A percentile compares a stretch with the other conserved stretches of the same genome.
Conservation (phyloP, 2,888 invertebrate species). For the Priocnemis perturbator region DNA sequence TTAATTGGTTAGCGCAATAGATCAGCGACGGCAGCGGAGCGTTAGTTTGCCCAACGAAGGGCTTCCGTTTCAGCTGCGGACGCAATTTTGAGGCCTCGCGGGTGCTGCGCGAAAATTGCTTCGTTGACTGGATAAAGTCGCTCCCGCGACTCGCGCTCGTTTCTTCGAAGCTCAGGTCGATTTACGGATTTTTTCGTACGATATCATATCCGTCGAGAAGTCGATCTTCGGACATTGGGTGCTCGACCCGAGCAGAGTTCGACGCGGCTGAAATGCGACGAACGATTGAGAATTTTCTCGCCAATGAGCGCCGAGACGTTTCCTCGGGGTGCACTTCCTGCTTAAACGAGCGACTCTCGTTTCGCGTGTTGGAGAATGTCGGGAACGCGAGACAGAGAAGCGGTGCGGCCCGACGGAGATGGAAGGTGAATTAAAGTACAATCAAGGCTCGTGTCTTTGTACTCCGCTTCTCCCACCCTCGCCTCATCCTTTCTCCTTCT, state of each 20-base stretch:
- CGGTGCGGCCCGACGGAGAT: conserved; percentile 37
- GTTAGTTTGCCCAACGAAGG: conserved; percentile 55
- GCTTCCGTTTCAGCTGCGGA: conserved; percentile 51
- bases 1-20: conserved; percentile 61
- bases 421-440: conserved; percentile 58
- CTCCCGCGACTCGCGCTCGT: conserved; percentile 35
- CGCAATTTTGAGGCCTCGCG: not conserved
- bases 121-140: not conserved
- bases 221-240: no score
- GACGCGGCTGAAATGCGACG: no score
- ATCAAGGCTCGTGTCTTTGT: conserved; percentile 57
- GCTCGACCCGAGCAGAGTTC: no score
- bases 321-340: conserved; percentile 65
- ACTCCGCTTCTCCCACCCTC: conserved; percentile 29
- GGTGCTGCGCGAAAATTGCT: not conserved
- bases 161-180: no score
- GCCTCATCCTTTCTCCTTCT: conserved; percentile 4
- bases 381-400: conserved; percentile 45
- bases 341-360: conserved; percentile 59
- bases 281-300: conserved; percentile 64
- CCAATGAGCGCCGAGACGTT: conserved; percentile 59
- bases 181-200: no score
- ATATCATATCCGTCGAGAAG: no score
- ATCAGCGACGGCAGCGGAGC: conserved; percentile 33
- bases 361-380: conserved; percentile 33